phyloP scores from a whole-genome alignment of 1,140 invertebrate species.

The Frieseomelitta varia region DNA sequence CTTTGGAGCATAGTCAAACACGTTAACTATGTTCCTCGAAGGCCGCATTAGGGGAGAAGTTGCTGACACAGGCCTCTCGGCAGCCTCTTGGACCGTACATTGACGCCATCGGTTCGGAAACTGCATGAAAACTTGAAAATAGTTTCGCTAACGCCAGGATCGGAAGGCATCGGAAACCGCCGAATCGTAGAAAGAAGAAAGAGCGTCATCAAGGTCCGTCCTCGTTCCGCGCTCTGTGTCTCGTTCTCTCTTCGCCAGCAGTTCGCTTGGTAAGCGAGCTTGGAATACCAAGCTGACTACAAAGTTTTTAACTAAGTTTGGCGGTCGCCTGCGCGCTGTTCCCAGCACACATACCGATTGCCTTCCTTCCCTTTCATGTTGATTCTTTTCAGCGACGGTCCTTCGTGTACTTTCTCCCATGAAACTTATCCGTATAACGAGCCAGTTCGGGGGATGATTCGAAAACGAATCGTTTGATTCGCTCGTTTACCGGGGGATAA shows the following conservation, averaged over 20 bases:
- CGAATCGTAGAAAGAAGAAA: slow-evolving; percentile 41
- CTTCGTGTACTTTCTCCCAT: slow-evolving; percentile 41
- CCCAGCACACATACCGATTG: slow-evolving; percentile 52
- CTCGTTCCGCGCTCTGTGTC: slow-evolving; percentile 22
- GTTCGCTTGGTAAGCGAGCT: slow-evolving; percentile 55
- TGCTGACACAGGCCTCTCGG: slow-evolving; percentile 47
- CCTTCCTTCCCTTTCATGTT: slow-evolving; percentile 61
- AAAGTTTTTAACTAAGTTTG: slow-evolving; percentile 77
- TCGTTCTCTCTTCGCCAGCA: background rate
- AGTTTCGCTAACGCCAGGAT: slow-evolving; percentile 63
- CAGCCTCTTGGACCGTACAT: slow-evolving; percentile 46
- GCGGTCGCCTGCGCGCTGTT: slow-evolving; percentile 61
- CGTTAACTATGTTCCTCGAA: slow-evolving; percentile 5
- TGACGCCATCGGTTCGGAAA: slow-evolving; percentile 64
- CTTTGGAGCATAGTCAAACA: slow-evolving; percentile 41
- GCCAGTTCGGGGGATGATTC: slow-evolving; percentile 46
- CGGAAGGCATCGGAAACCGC: slow-evolving; percentile 22
- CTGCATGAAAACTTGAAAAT: slow-evolving; percentile 73
- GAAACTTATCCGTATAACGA: slow-evolving; percentile 56
- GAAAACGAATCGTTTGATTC: slow-evolving; percentile 56
- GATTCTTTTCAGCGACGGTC: slow-evolving; percentile 60
- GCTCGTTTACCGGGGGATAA: slow-evolving; percentile 34
- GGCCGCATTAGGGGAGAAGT: slow-evolving; percentile 35
- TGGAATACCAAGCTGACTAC: slow-evolving; percentile 73
- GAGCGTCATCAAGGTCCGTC: slow-evolving; percentile 20